Conservation (phyloP, 2,888 invertebrate species). For the Drosophila atroscutellata region DNA sequence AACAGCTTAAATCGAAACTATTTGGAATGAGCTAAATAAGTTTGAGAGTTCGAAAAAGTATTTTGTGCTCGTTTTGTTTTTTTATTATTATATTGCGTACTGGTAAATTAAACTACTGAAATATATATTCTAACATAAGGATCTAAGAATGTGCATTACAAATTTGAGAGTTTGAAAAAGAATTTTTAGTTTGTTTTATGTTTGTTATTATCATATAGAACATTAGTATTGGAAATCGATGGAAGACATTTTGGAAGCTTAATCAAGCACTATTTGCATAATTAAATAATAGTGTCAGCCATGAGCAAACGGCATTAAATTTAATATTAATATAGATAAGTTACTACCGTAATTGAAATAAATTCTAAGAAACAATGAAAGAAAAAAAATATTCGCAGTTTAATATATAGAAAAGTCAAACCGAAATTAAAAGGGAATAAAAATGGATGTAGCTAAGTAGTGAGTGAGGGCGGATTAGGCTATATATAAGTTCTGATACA, state of each 20-base stretch:
- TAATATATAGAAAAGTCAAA: neutral
- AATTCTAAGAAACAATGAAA: neutral
- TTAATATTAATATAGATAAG: neutral
- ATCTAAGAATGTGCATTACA: neutral
- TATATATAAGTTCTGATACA: conserved; percentile 3
- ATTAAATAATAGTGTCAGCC: neutral
- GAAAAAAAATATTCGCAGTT: too few relatives aligned
- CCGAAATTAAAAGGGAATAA: neutral
- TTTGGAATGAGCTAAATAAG: neutral
- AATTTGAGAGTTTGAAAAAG: neutral
- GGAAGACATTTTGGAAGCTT: neutral
- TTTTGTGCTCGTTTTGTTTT: neutral
- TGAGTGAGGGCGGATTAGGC: neutral
- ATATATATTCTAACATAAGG: too few relatives aligned
- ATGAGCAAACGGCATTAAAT: neutral
- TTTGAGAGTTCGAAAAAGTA: neutral
- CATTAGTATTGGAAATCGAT: neutral
- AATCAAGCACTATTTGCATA: neutral
- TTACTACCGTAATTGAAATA: neutral
- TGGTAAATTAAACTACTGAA: too few relatives aligned
- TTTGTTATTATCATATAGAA: neutral
- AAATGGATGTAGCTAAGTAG: neutral
- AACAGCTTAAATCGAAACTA: conserved; percentile 11
- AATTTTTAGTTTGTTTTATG: neutral
- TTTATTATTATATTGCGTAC: neutral